Conservation (phyloP, 2,797 vertebrate species). For the Lophotriccus pileatus region DNA sequence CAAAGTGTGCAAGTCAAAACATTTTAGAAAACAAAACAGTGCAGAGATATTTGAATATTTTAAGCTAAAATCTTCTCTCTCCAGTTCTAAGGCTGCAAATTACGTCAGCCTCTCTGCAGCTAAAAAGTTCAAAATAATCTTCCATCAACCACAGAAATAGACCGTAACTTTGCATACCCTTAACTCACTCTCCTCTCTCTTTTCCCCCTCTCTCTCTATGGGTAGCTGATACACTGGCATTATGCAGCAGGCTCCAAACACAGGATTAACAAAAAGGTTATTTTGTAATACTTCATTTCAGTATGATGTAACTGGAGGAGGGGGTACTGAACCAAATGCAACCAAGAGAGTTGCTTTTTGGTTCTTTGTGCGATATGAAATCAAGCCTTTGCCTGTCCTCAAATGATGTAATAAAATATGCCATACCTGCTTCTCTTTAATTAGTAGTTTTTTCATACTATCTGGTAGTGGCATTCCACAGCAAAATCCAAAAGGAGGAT, state of each 20-base stretch:
- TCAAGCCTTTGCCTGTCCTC: background rate
- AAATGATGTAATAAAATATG: background rate
- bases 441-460: background rate
- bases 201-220: background rate
- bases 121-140: constrained; percentile 37
- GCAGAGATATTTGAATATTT: constrained; percentile 21
- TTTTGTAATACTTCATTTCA: background rate
- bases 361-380: background rate
- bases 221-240: background rate
- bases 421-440: background rate
- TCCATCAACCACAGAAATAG: constrained; percentile 26
- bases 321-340: background rate
- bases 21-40: constrained; percentile 27
- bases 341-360: background rate
- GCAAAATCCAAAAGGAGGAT: background rate
- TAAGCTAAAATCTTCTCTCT: background rate
- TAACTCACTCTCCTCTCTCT: background rate
- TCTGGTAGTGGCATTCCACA: background rate
- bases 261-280: constrained; percentile 1
- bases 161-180: background rate
- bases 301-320: background rate
- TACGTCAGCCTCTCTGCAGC: constrained; percentile 28
- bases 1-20: constrained; percentile 29
- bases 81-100: constrained; percentile 24
- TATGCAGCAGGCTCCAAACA: constrained; percentile 31